phyloP scores from a whole-genome alignment of 2,113 vertebrate genomes.

The Willisornis vidua region DNA sequence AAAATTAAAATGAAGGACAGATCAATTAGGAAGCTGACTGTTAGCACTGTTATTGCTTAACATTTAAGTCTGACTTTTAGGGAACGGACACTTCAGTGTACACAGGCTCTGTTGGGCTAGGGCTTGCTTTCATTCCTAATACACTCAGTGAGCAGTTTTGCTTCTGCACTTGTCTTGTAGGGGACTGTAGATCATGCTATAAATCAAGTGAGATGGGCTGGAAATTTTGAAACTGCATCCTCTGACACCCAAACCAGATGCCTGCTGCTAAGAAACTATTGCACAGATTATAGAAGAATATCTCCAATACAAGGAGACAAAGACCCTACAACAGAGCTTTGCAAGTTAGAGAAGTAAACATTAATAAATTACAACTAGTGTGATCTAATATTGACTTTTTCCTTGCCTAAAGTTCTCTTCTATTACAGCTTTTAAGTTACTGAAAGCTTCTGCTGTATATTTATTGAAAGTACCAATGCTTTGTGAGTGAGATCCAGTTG shows the following conservation, averaged over 20 bases:
- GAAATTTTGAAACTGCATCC: not conserved
- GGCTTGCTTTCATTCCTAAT: not conserved
- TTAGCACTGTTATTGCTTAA: not conserved
- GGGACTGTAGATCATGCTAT: not conserved
- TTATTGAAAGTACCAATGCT: not conserved
- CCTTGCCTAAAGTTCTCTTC: not conserved
- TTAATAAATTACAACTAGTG: not conserved
- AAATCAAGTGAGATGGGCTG: not conserved
- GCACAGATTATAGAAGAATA: not conserved
- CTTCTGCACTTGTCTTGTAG: not conserved
- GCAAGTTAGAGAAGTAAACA: not conserved
- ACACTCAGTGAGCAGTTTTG: not conserved
- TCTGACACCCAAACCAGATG: not conserved
- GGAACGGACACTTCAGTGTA: not conserved
- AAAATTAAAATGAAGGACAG: not conserved
- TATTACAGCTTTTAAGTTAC: not conserved
- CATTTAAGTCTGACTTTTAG: not conserved
- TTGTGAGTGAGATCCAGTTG: not conserved
- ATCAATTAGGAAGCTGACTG: not conserved
- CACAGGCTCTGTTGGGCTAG: not conserved
- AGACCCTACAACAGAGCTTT: not conserved
- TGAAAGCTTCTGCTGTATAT: not conserved
- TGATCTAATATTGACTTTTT: not conserved
- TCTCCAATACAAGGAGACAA: not conserved
- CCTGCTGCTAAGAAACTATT: not conserved